Base-by-base conservation (phyloP, 2,888 invertebrate species). In the Cistogaster globosa region DNA sequence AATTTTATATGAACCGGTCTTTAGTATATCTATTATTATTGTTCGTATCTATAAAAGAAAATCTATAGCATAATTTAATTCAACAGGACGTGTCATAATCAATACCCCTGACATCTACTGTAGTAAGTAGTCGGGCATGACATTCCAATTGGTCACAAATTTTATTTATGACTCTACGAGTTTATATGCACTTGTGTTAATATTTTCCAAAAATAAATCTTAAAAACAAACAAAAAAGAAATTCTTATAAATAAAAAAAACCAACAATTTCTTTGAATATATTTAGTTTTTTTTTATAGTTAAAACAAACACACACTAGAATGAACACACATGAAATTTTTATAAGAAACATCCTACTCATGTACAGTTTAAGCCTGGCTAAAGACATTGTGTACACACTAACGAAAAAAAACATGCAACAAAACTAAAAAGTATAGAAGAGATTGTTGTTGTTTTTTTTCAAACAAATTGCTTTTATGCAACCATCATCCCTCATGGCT, bases 11-110 rank as follows among this genome's bases (percentile, higher is more conserved):
- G 42, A 42, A 42, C 42, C 42, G 42, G 9, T 48, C 6, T 48
- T 48, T 48, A 14, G 2, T 14, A n/a, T 16, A n/a, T 16, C n/a
- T n/a, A n/a, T n/a, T n/a, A n/a, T n/a, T 48, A 48, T 14, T 48
- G 4, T 2, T 77, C 53, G 42, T 60, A 80, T 84, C 80, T 71
- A 26, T n/a, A 38, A 16, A 57, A 58, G 32, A 76, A 74, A 72
- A 76, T 80, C 80, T 71, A 8, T 11, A 36, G 12, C 48, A 74
- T 81, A 58, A 84, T 84, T 84, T 80, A 84, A 72, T 81, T 77
- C 69, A 81, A 80, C 57, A 74, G 84, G 84, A 85, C 84, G 84
- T 81, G 78, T 48, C 78, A 48, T 53, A 74, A 82, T 79, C 81
- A 78, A 77, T 71, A 67, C 60, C 62, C 62, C 45, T 67, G 78